These are phyloP conservation scores for Dreissena polymorpha DNA, from an alignment of 1,140 invertebrate genomes.

Conservation along the genomic window DNA sequence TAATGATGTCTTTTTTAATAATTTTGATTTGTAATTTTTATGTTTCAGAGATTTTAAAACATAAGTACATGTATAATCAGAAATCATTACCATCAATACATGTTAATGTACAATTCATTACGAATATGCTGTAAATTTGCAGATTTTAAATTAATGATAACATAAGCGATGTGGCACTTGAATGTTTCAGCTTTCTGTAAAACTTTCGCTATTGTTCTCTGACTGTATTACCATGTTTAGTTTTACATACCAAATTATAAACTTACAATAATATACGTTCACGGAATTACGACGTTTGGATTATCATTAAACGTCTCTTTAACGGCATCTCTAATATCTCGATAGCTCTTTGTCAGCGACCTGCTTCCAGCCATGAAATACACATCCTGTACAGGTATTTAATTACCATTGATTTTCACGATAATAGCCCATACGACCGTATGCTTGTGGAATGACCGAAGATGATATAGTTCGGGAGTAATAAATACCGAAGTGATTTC, in stretches of 20 bases:
- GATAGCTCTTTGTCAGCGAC: slow-evolving; percentile 1
- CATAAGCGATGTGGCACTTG: not conserved
- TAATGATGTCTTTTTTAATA: too few relatives aligned
- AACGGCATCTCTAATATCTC: slow-evolving; percentile 9
- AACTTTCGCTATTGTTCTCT: not conserved
- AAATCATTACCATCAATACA: too few relatives aligned
- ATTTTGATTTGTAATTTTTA: too few relatives aligned
- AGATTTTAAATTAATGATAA: too few relatives aligned
- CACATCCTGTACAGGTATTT: slow-evolving; percentile 52
- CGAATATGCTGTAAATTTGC: too few relatives aligned
- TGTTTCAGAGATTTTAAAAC: too few relatives aligned
- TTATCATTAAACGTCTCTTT: not conserved
- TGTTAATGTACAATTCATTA: too few relatives aligned
- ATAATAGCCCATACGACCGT: slow-evolving; percentile 1
- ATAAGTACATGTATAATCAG: too few relatives aligned
- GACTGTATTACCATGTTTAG: not conserved
- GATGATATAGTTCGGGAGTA: slow-evolving; percentile 12
- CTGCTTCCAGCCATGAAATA: not conserved
- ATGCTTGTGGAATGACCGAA: slow-evolving; percentile 33
- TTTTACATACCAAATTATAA: not conserved
- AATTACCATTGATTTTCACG: slow-evolving; percentile 37
- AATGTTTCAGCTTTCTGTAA: not conserved
- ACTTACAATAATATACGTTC: too few relatives aligned
- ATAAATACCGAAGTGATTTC: not conserved
- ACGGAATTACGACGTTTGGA: not conserved